Percentiles rank a stretch among this genome's conserved stretches.
phyloP scores from a whole-genome alignment of 2,113 vertebrate species.

The Chrysochloris asiatica region DNA sequence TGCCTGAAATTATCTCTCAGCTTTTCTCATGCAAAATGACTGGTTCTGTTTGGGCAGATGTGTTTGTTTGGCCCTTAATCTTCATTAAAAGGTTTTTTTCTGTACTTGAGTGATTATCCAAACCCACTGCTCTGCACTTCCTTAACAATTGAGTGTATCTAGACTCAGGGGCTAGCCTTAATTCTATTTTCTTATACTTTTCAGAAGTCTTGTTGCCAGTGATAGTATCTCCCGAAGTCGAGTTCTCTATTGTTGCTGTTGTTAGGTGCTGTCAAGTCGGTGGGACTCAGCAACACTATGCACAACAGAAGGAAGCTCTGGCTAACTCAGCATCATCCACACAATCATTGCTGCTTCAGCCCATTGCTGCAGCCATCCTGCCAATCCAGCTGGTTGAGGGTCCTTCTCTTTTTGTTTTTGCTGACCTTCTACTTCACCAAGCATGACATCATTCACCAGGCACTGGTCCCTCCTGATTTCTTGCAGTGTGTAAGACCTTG shows the following conservation, averaged over 20 bases:
- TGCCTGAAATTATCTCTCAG: background rate
- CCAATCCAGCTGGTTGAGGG: background rate
- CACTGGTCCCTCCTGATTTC: background rate
- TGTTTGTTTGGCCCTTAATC: slow-evolving; percentile 5
- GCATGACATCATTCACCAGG: too few relatives aligned
- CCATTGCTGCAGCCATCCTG: background rate
- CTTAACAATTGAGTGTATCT: background rate
- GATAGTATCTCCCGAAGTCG: background rate
- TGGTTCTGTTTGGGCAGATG: background rate
- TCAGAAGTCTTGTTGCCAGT: slow-evolving; percentile 29
- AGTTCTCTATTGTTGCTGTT: background rate
- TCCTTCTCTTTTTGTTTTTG: background rate
- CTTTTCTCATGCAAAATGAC: background rate
- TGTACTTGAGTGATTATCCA: background rate
- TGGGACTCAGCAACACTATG: background rate
- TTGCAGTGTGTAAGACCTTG: background rate
- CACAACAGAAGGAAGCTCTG: background rate
- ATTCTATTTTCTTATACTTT: slow-evolving; percentile 36
- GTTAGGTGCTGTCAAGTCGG: background rate
- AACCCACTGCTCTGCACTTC: slow-evolving; percentile 11
- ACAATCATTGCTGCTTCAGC: background rate
- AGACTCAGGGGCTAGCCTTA: slow-evolving; percentile 17
- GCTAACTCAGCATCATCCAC: background rate
- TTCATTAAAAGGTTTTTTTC: slow-evolving; percentile 10
- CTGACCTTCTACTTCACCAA: background rate